These are phyloP conservation scores for Plebejus anna DNA, from an alignment of 2,888 invertebrate species.

Conservation along the genomic window DNA sequence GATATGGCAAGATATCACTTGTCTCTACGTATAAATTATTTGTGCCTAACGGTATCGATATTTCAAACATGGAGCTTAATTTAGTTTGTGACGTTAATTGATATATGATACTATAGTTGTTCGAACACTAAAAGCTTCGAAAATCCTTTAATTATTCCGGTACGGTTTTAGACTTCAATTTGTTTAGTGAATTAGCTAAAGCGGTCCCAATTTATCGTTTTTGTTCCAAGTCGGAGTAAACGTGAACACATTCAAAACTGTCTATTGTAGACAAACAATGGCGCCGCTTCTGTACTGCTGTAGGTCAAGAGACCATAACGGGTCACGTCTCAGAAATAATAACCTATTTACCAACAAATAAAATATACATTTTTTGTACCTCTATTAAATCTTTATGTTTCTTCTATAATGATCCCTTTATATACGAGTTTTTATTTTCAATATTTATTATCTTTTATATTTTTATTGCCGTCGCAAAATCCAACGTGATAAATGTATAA, in stretches of 20 bases:
- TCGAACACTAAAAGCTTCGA: not conserved
- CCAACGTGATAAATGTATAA: too few relatives aligned
- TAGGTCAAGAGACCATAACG: constrained; percentile 15
- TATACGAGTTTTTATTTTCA: not conserved
- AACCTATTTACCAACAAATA: constrained; percentile 2
- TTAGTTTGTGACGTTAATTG: not conserved
- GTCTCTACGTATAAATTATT: not conserved
- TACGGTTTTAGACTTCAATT: not conserved
- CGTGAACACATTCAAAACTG: constrained; percentile 10
- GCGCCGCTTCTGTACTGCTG: not conserved
- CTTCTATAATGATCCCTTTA: not conserved
- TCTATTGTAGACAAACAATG: constrained; percentile 7
- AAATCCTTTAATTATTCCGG: constrained; percentile 4
- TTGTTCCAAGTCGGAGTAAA: not conserved
- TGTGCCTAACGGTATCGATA: not conserved
- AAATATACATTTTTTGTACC: not conserved
- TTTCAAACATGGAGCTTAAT: not conserved
- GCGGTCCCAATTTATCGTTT: constrained; percentile 14
- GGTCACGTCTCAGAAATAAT: constrained; percentile 10
- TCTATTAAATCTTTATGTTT: not conserved
- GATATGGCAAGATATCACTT: not conserved
- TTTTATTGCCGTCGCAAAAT: too few relatives aligned
- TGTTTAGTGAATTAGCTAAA: constrained; percentile 15
- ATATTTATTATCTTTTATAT: not conserved
- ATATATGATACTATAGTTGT: not conserved